Evolutionary conservation across 2,888 invertebrate genomes (phyloP).

Genomic region (Helleia helle): DNA sequence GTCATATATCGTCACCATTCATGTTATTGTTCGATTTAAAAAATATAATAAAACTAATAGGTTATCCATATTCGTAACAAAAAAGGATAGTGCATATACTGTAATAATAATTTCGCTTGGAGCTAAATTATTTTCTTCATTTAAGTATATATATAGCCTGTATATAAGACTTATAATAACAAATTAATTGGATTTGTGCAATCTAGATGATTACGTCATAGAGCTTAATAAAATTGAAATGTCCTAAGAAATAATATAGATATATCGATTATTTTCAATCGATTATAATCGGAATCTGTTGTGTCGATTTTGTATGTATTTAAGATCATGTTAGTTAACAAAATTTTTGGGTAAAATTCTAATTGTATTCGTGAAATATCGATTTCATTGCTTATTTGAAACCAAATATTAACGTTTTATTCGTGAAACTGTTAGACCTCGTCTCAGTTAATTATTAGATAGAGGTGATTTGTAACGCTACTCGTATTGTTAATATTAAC

Average conservation of each 20-base stretch:
- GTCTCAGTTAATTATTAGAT: background rate
- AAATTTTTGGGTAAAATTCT: background rate
- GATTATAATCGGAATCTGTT: background rate
- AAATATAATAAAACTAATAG: too few species aligned
- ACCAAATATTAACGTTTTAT: background rate
- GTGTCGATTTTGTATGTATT: background rate
- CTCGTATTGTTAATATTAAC: too few species aligned
- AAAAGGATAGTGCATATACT: constrained; percentile 17
- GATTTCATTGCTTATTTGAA: too few species aligned
- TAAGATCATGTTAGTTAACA: background rate
- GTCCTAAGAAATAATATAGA: background rate
- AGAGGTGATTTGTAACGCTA: too few species aligned
- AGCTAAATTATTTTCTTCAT: constrained; percentile 9
- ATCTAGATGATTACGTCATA: constrained; percentile 36
- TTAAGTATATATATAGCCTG: constrained; percentile 22
- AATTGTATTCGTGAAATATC: background rate
- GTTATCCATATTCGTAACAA: too few species aligned
- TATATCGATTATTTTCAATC: constrained; percentile 1
- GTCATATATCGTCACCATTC: too few species aligned
- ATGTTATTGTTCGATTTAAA: too few species aligned
- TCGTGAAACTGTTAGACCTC: background rate
- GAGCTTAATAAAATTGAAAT: background rate
- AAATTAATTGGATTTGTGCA: constrained; percentile 49
- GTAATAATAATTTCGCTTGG: too few species aligned
- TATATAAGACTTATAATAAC: constrained; percentile 20